These are phyloP conservation scores for Phenganax marumi DNA, from an alignment of 92 coral and sea anemone genomes.

Conservation along the genomic window DNA sequence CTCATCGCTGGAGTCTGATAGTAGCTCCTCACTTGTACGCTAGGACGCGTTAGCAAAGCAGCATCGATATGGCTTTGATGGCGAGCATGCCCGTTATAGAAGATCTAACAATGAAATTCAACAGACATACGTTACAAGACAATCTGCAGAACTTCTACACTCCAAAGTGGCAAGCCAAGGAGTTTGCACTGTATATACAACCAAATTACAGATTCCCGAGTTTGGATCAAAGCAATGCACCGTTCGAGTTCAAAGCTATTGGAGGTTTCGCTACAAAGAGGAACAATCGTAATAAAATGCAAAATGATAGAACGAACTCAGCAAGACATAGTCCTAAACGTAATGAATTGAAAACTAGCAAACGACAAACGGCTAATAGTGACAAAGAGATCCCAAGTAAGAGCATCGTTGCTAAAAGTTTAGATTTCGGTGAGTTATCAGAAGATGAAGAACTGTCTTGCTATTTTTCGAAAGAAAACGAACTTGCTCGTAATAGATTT, in stretches of 20 bases:
- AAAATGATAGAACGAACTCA: not conserved
- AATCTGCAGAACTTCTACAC: not conserved
- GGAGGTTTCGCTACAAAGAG: not conserved
- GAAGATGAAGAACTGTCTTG: constrained; percentile 30
- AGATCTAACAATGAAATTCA: constrained; percentile 27
- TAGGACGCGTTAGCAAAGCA: too few relatives aligned
- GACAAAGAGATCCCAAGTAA: not conserved
- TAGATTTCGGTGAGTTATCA: constrained; percentile 5
- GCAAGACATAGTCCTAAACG: not conserved
- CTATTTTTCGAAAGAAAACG: constrained; percentile 17
- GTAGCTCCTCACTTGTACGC: too few relatives aligned
- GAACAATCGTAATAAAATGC: not conserved
- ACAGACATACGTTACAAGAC: constrained; percentile 30
- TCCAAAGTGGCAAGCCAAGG: constrained; percentile 36
- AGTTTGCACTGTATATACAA: constrained; percentile 32
- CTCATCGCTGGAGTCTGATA: not conserved
- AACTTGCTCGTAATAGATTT: not conserved
- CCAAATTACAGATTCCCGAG: constrained; percentile 10
- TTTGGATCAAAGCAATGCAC: constrained; percentile 1
- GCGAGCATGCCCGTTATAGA: constrained; percentile 23
- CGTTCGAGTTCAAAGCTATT: constrained; percentile 32
- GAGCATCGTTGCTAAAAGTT: not conserved
- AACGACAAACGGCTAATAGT: not conserved
- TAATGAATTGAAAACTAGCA: constrained; percentile 5
- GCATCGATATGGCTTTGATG: constrained; percentile 16